phyloP scores from a whole-genome alignment of 2,113 vertebrate species.

The Myrmophylax atrothorax region DNA sequence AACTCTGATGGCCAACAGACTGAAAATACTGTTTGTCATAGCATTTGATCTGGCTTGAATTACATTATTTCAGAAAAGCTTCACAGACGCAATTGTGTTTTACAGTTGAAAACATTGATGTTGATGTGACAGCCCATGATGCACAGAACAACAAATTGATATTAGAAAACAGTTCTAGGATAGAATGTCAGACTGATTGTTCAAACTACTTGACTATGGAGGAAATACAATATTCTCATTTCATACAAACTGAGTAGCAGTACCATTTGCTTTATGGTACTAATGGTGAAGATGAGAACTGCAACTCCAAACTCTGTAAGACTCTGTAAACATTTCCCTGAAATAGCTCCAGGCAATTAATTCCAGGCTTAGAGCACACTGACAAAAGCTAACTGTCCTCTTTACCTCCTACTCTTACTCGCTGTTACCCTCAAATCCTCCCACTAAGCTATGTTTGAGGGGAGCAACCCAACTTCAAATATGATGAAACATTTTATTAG shows the following conservation, averaged over 20 bases:
- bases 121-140: constrained; percentile 29
- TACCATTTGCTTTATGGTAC: background rate
- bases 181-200: background rate
- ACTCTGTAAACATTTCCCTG: background rate
- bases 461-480: background rate
- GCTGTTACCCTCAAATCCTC: background rate
- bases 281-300: background rate
- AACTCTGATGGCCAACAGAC: background rate
- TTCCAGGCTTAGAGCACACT: background rate
- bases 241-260: background rate
- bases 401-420: background rate
- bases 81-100: background rate
- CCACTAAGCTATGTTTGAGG: background rate
- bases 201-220: background rate
- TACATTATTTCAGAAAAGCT: constrained; percentile 22
- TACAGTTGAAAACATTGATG: constrained; percentile 5
- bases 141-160: constrained; percentile 22
- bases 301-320: background rate
- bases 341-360: background rate
- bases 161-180: constrained; percentile 9
- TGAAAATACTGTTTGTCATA: background rate
- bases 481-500: background rate
- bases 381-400: background rate
- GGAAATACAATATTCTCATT: background rate
- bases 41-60: background rate